Evolutionary conservation across 2,797 vertebrate species (phyloP).

Genomic region (Pantherophis alleghaniensis): DNA sequence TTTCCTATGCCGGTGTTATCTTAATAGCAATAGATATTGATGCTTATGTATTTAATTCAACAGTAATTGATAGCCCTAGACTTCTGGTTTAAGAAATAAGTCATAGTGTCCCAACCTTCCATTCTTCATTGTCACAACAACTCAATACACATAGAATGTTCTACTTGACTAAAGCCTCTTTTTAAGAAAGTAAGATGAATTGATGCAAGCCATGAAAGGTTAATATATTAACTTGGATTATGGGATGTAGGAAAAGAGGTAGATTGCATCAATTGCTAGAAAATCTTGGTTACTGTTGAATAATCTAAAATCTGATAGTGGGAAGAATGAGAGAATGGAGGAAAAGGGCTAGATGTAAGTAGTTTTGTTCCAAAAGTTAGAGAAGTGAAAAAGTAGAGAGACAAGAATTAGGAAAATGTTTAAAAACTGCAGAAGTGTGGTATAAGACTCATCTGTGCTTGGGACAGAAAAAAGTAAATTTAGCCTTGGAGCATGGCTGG

Average conservation of each 20-base stretch:
- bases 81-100: not conserved
- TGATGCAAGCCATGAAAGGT: not conserved
- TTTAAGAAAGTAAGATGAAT: not conserved
- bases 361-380: not conserved
- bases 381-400: not conserved
- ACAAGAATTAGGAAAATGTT: not conserved
- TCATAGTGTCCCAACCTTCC: not conserved
- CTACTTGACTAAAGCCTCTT: not conserved
- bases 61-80: not conserved
- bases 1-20: not conserved
- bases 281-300: not conserved
- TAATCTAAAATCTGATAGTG: not conserved
- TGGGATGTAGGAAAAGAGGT: not conserved
- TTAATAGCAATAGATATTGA: not conserved
- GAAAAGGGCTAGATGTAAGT: not conserved
- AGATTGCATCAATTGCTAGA: not conserved
- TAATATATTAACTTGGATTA: not conserved
- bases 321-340: not conserved
- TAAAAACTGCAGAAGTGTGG: not conserved
- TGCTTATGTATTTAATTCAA: not conserved
- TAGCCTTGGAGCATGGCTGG: not conserved
- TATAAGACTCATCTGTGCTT: not conserved
- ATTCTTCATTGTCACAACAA: not conserved
- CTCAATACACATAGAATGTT: not conserved
- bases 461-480: not conserved